Evolutionary conservation across 2,797 vertebrate genomes (phyloP).

Genomic region (Tauraco hartlaubi): DNA sequence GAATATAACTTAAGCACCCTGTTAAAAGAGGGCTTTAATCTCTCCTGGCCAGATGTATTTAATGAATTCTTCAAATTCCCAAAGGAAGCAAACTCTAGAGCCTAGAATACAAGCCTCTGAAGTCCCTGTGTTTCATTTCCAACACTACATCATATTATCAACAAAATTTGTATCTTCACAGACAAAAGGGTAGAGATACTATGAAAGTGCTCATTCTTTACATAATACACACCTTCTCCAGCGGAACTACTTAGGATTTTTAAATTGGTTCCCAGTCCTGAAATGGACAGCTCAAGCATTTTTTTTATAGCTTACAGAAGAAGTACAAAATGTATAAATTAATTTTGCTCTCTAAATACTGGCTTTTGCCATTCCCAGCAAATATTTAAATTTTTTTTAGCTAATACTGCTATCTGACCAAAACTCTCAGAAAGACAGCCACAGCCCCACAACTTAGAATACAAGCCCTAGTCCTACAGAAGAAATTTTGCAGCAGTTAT

Average conservation of each 20-base stretch:
- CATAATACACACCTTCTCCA: neutral
- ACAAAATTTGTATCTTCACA: neutral
- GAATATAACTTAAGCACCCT: neutral
- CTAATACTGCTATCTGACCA: neutral
- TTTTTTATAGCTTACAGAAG: neutral
- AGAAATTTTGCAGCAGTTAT: neutral
- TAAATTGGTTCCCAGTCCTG: neutral
- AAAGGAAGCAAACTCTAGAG: neutral
- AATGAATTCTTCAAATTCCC: conserved; percentile 36
- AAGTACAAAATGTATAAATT: neutral
- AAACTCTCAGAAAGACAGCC: neutral
- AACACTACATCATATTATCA: neutral
- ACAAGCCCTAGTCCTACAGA: neutral
- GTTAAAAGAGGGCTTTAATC: conserved; percentile 13
- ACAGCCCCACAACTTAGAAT: neutral
- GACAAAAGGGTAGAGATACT: neutral
- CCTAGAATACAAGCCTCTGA: neutral
- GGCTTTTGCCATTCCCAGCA: neutral
- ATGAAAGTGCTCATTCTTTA: neutral
- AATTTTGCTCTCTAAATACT: neutral
- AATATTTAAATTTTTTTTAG: neutral
- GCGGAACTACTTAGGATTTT: neutral
- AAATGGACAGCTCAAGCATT: neutral
- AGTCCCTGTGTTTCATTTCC: neutral
- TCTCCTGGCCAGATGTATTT: conserved; percentile 9